Evolutionary conservation across 1,140 invertebrate species (phyloP).

Genomic region (Saxidomus purpurata): DNA sequence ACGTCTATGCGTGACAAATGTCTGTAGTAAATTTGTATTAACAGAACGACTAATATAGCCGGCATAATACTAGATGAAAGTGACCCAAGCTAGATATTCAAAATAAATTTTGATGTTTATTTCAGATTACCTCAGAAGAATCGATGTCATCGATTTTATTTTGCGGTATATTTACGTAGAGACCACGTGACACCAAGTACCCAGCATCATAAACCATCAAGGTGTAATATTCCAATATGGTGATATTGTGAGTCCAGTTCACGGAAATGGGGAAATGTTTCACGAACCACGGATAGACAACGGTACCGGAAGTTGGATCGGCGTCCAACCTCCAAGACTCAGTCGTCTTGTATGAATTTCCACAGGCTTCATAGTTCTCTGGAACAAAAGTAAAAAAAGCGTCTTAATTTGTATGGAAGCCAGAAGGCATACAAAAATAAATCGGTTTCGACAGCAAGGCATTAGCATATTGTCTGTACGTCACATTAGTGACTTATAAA

Average conservation of each 20-base stretch:
- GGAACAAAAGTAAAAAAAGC: constrained; percentile 8
- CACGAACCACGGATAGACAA: constrained; percentile 65
- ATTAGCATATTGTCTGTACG: too few relatives aligned
- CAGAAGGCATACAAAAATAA: too few relatives aligned
- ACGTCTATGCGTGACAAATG: too few relatives aligned
- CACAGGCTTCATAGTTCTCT: constrained; percentile 71
- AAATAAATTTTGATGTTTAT: too few relatives aligned
- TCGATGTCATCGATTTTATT: constrained; percentile 62
- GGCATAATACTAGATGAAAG: too few relatives aligned
- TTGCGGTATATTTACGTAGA: constrained; percentile 69
- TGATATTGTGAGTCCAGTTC: constrained; percentile 34
- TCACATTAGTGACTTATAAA: too few relatives aligned
- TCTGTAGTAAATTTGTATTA: too few relatives aligned
- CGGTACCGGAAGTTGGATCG: constrained; percentile 64
- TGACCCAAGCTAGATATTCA: too few relatives aligned
- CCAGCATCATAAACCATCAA: constrained; percentile 71
- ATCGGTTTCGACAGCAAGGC: too few relatives aligned
- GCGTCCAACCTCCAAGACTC: constrained; percentile 37
- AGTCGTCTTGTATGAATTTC: constrained; percentile 31
- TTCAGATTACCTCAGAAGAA: constrained; percentile 64
- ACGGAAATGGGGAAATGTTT: neutral
- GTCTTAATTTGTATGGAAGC: too few relatives aligned
- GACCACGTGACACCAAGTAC: constrained; percentile 54
- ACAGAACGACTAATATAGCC: too few relatives aligned
- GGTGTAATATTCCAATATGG: constrained; percentile 46